These are phyloP conservation scores for Ictidomys tridecemlineatus DNA, from an alignment of 2,113 vertebrate species.

Conservation along the genomic window DNA sequence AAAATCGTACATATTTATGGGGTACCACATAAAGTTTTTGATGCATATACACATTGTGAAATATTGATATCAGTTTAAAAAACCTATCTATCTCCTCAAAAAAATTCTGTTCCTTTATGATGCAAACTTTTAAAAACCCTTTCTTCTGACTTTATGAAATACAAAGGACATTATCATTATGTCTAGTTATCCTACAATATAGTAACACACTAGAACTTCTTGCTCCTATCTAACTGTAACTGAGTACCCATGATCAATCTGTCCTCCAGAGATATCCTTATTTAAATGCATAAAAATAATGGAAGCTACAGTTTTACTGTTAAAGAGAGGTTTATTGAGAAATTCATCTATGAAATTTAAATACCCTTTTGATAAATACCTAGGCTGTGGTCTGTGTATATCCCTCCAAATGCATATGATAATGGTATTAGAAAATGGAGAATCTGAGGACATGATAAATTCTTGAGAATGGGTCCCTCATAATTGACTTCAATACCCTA, in stretches of 20 bases:
- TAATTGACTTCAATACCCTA: not conserved
- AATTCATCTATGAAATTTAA: not conserved
- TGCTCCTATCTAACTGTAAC: not conserved
- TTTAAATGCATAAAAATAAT: not conserved
- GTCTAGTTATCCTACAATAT: too few relatives aligned
- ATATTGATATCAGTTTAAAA: not conserved
- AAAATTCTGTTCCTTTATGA: not conserved
- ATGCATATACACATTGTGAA: not conserved
- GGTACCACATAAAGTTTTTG: too few relatives aligned
- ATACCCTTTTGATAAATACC: not conserved
- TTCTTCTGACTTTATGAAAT: not conserved
- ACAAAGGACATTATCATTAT: too few relatives aligned
- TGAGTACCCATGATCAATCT: not conserved
- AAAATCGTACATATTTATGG: not conserved
- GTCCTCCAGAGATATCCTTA: not conserved
- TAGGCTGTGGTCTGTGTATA: not conserved
- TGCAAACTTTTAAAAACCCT: not conserved
- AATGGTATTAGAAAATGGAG: not conserved
- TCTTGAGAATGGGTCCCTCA: rapidly evolving
- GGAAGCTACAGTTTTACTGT: not conserved
- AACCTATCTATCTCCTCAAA: not conserved
- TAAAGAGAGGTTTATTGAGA: not conserved
- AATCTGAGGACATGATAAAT: rapidly evolving
- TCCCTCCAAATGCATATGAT: not conserved
- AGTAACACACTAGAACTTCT: not conserved